A percentile compares a stretch with the other conserved stretches of the same genome.
These are phyloP conservation scores for Anorthoa munda DNA, from an alignment of 2,888 invertebrate genomes.

Conservation along the genomic window DNA sequence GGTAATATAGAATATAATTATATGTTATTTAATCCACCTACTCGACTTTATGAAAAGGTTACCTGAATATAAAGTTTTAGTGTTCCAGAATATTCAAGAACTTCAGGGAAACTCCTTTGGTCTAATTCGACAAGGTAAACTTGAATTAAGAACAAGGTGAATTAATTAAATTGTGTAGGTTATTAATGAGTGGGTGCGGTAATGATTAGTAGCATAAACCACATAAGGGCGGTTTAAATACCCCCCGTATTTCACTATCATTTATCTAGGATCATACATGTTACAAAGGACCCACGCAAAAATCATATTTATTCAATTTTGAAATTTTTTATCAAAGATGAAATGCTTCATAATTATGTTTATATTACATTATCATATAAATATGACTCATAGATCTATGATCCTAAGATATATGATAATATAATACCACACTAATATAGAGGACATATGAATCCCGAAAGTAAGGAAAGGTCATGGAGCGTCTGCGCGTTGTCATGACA, in stretches of 20 bases:
- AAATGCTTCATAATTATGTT: no score
- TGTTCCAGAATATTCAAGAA: constrained; percentile 16
- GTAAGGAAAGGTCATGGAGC: constrained; percentile 79
- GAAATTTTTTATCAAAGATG: no score
- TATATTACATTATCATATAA: no score
- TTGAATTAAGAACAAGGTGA: no score
- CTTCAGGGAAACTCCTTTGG: constrained; percentile 26
- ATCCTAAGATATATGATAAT: no score
- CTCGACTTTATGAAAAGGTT: constrained; percentile 43
- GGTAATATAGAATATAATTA: not conserved
- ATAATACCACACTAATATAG: not conserved
- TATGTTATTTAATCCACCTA: constrained; percentile 31
- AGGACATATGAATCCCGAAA: constrained; percentile 56
- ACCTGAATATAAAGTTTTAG: constrained; percentile 20
- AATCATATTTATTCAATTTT: no score
- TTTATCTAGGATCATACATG: no score
- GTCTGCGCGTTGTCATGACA: constrained; percentile 78
- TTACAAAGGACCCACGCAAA: no score
- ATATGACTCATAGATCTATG: no score
- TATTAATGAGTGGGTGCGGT: constrained; percentile 26
- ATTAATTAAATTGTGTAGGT: constrained; percentile 18
- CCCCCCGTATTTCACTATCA: no score
- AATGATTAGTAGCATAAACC: constrained; percentile 21
- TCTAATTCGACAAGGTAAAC: constrained; percentile 24
- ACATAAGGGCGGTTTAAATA: constrained; percentile 38